Base-by-base conservation (phyloP, 1,140 invertebrate genomes). In the Nasonia longicornis region DNA sequence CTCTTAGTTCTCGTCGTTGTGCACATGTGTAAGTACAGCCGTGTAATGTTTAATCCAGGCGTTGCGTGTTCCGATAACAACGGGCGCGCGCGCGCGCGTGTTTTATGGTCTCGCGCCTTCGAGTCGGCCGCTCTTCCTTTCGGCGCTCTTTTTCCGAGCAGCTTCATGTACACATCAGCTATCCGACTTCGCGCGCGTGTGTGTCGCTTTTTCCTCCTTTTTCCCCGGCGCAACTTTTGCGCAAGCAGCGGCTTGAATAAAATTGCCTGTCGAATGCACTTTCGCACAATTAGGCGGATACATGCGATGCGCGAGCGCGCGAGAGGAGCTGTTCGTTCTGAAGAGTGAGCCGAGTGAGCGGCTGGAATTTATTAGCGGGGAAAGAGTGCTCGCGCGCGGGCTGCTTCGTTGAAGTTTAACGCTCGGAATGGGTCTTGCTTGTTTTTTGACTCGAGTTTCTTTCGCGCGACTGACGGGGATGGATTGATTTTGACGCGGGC, bases 21-120 rank as follows among this genome's bases (percentile, higher is more conserved):
- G 52, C 52, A 58, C 52, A 58, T 6, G 16, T 58, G 52, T 58
- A 58, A 58, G 52, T n/a, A 58, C 52, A n/a, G 52, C 52, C 52
- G 20, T 58, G 52, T 58, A 29, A 42, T 52, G 79, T 52, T 79
- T 80, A 80, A 80, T 80, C 72, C 71, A 22, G 26, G 67, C 79
- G 74, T 81, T 69, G 79, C 64, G 66, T 81, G 79, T 58, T 35
- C 79, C 79, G 79, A 80, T 80, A 85, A 81, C 75, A 83, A 84
- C 83, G 71, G 58, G 76, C 75, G 63, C 82, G 84, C 82, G 83
- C 82, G 84, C 80, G 84, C 77, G 83, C 81, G 83, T 86, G 84
- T 86, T 86, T 90, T 89, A 90, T 89, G 85, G 84, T 87, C 88
- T 88, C 85, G 87, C 88, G 86, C 87, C 85, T 87, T 86, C 77